Conservation (phyloP, 2,888 invertebrate genomes). For the Palloptera scutellata region DNA sequence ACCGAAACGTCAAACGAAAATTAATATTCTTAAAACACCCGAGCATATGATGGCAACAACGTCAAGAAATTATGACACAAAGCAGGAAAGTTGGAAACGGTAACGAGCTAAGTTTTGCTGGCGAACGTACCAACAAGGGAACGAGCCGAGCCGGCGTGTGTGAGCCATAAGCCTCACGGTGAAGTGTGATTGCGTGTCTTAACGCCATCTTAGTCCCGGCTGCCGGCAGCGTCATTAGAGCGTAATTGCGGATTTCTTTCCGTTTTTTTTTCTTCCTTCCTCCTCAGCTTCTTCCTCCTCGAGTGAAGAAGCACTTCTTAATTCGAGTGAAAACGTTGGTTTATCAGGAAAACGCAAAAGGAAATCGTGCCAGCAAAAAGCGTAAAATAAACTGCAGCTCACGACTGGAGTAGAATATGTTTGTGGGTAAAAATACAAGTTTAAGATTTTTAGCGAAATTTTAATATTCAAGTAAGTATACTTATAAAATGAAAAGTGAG, state of each 20-base stretch:
- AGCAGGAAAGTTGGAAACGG: not conserved
- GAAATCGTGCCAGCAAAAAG: not conserved
- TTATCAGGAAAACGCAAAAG: not conserved
- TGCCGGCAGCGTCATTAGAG: conserved; percentile 25
- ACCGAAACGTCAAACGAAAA: conserved; percentile 34
- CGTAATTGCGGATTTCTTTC: conserved; percentile 26
- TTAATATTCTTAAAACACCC: conserved; percentile 33
- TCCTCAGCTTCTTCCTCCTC: not conserved
- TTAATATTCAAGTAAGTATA: too few species aligned
- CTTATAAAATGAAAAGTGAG: too few species aligned
- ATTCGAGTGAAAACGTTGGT: conserved; percentile 13
- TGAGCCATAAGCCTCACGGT: conserved; percentile 7
- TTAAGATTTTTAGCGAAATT: too few species aligned
- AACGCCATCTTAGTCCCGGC: conserved; percentile 32
- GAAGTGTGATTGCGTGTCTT: conserved; percentile 36
- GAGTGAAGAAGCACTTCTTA: conserved; percentile 1
- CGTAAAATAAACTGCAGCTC: not conserved
- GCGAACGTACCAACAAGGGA: conserved; percentile 2
- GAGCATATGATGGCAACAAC: conserved; percentile 13
- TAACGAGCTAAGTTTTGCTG: not conserved
- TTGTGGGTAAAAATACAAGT: too few species aligned
- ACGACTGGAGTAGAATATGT: too few species aligned
- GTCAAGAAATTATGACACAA: conserved; percentile 1
- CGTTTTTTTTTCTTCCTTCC: conserved; percentile 5
- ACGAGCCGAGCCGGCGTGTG: conserved; percentile 8